Percentiles rank a stretch among this genome's conserved stretches.
phyloP scores from a whole-genome alignment of 2,888 invertebrate species.

The Slavum lentiscoides region DNA sequence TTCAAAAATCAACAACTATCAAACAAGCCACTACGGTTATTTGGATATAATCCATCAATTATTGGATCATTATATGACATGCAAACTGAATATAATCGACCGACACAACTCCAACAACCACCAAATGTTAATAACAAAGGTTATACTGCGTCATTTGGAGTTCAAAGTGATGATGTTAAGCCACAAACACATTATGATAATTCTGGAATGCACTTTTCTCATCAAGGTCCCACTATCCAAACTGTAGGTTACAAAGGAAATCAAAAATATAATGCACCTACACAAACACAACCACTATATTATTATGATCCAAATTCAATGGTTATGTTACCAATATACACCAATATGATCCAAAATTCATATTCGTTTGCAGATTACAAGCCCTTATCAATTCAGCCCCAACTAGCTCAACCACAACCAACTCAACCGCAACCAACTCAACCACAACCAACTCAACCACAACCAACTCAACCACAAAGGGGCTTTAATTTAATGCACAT shows the following conservation, averaged over 20 bases:
- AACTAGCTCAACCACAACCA: not conserved
- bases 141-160: not conserved
- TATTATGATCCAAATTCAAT: constrained; percentile 48
- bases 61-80: constrained; percentile 32
- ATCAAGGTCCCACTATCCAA: not conserved
- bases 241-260: constrained; percentile 28
- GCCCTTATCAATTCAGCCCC: not conserved
- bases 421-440: not conserved
- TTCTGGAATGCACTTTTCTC: constrained; percentile 14
- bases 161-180: not conserved
- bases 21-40: constrained; percentile 37
- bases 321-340: constrained; percentile 44
- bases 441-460: not conserved
- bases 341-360: constrained; percentile 33
- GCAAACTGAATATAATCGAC: constrained; percentile 27
- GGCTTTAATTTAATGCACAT: constrained; percentile 47
- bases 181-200: not conserved
- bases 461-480: not conserved
- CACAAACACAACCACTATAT: constrained; percentile 37
- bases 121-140: constrained; percentile 14
- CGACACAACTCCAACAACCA: constrained; percentile 22
- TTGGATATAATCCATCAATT: constrained; percentile 46
- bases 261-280: constrained; percentile 18
- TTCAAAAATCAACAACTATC: constrained; percentile 45
- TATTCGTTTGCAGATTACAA: constrained; percentile 26